Percentiles rank a stretch among this genome's conserved stretches.
These are phyloP conservation scores for Casuarius casuarius DNA, from an alignment of 2,113 vertebrate species.

Conservation along the genomic window DNA sequence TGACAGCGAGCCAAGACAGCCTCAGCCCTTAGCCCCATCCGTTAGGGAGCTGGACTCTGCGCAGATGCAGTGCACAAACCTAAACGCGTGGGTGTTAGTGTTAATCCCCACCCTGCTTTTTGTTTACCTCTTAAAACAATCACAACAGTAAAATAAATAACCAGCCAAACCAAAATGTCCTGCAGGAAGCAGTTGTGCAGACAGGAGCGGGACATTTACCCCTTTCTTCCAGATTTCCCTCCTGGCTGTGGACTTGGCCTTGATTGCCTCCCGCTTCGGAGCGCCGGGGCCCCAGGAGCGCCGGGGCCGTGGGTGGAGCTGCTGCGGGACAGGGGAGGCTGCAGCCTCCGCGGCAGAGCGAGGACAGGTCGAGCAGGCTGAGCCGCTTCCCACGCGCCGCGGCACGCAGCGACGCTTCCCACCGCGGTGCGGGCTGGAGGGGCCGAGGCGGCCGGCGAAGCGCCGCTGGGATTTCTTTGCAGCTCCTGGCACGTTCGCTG, in stretches of 20 bases:
- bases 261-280: neutral
- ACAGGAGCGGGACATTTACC: fast-evolving
- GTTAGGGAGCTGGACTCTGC: neutral
- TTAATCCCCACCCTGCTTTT: neutral
- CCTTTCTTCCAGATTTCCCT: neutral
- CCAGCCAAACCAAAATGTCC: neutral
- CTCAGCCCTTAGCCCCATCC: too few relatives aligned
- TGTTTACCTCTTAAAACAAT: neutral
- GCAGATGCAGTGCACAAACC: neutral
- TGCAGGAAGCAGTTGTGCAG: fast-evolving
- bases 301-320: neutral
- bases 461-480: fast-evolving
- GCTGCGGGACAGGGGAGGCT: neutral
- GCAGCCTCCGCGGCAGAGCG: neutral
- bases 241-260: neutral
- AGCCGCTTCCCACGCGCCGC: conserved; percentile 22
- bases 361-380: conserved; percentile 44
- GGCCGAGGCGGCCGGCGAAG: neutral
- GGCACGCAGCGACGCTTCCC: neutral
- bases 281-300: fast-evolving
- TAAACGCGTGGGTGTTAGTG: fast-evolving
- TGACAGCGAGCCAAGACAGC: neutral
- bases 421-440: neutral
- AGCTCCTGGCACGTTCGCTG: neutral
- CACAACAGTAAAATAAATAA: neutral